These are phyloP conservation scores for Hypomecis atomaria DNA, from an alignment of 2,888 invertebrate genomes.

Conservation along the genomic window DNA sequence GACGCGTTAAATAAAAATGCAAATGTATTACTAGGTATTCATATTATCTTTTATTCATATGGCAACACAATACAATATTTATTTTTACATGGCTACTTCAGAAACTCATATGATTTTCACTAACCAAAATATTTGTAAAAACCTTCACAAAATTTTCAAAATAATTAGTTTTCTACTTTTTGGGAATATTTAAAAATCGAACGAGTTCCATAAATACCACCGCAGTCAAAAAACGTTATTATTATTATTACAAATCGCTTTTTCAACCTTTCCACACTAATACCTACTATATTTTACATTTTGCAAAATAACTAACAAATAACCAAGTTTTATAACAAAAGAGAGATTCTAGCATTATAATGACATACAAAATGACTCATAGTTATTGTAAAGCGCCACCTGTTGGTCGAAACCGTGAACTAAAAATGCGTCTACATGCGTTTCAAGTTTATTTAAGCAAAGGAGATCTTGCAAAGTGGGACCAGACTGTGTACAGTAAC, in stretches of 20 bases:
- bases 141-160: too few relatives aligned
- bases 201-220: constrained; percentile 22
- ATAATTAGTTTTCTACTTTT: too few relatives aligned
- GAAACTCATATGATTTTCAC: constrained; percentile 34
- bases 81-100: constrained; percentile 38
- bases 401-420: constrained; percentile 10
- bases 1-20: constrained; percentile 61
- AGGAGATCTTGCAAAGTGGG: too few relatives aligned
- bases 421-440: constrained; percentile 11
- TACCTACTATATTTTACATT: constrained; percentile 30
- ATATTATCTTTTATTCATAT: constrained; percentile 51
- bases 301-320: constrained; percentile 29
- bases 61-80: constrained; percentile 54
- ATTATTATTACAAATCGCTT: constrained; percentile 13
- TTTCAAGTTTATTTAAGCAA: too few relatives aligned
- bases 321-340: constrained; percentile 20
- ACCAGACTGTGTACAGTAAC: too few relatives aligned
- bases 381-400: constrained; percentile 19
- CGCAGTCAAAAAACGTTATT: constrained; percentile 16
- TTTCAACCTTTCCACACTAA: constrained; percentile 19
- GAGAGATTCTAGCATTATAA: constrained; percentile 28
- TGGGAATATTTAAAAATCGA: not conserved
- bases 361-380: constrained; percentile 24
- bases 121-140: not conserved
- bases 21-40: constrained; percentile 50